These are phyloP conservation scores for Myzus persicae DNA, from an alignment of 1,140 invertebrate species.

Conservation along the genomic window DNA sequence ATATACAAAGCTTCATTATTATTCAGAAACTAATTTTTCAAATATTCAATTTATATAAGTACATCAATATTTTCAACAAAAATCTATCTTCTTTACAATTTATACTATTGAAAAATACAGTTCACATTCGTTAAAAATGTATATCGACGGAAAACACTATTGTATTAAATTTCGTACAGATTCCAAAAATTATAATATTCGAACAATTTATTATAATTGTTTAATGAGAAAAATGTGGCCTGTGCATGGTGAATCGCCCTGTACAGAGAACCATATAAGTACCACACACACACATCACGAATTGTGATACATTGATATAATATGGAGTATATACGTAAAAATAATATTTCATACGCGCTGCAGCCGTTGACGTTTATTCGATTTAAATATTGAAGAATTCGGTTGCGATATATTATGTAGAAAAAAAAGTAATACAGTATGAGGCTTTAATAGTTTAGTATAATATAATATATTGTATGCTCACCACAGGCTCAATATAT, in stretches of 20 bases:
- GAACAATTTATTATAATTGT: neutral
- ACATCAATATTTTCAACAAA: no score
- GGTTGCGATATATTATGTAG: neutral
- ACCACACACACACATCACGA: neutral
- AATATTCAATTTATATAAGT: no score
- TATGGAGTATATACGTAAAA: neutral
- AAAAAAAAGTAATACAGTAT: neutral
- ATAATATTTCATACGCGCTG: neutral
- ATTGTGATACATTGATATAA: neutral
- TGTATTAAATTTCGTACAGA: neutral
- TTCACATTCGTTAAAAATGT: neutral
- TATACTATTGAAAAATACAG: neutral
- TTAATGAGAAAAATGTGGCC: neutral
- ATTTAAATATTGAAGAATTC: slow-evolving; percentile 5
- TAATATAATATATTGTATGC: neutral
- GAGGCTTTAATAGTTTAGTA: neutral
- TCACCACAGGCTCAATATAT: neutral
- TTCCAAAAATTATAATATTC: neutral
- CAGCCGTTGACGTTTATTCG: neutral
- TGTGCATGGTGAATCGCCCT: neutral
- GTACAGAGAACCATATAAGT: neutral
- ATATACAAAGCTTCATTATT: no score
- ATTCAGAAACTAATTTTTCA: no score
- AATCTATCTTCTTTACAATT: no score
- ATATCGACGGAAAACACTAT: neutral